Evolutionary conservation across 2,113 vertebrate species (phyloP), one percentile per base, ranked within the genome.

Genomic region (Callionymus lyra): DNA sequence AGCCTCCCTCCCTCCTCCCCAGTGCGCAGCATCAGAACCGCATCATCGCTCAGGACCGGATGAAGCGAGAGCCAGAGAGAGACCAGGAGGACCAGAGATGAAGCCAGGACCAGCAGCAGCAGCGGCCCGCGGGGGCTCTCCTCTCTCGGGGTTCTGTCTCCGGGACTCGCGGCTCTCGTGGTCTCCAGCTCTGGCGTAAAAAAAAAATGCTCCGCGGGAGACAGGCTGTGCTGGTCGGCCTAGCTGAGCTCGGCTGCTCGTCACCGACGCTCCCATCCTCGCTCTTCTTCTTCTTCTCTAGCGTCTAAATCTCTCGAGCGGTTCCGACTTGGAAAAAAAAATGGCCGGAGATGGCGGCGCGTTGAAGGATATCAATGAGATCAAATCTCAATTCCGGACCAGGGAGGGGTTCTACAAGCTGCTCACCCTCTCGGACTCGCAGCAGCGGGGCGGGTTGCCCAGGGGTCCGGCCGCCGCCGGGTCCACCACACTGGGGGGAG

Each of bases 311-410:
- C 84, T 85, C 84, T 82, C 82, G 81, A 82, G 81, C 79, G 81
- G 80, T 78, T 77, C 70, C 79, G 62, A 71, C 80, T 83, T n/a
- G n/a, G n/a, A n/a, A n/a, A n/a, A n/a, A 67, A 88, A 88, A 58
- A 88, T 88, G 86, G 82, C 89, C 77, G 86, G 84, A 74, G 82
- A 90, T 82, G 85, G 85, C 72, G 81, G 86, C 63, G 75, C 84
- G 70, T 81, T 90, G 81, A 88, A 88, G 71, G 88, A 90, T 85
- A 84, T 89, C 68, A 85, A 88, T 78, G 91, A 93, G 79, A 89
- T 93, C 72, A 93, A 93, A 81, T 91, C 88, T 38, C 91, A 92
- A 85, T 92, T 93, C 77, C 84, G 91, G 61, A 93, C 91, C 66
- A 84, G 91, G 43, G 90, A 92, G 80, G 90, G 90, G 49, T 89